phyloP scores from a whole-genome alignment of 64 coral and sea anemone species.

The Cladopsammia gracilis region DNA sequence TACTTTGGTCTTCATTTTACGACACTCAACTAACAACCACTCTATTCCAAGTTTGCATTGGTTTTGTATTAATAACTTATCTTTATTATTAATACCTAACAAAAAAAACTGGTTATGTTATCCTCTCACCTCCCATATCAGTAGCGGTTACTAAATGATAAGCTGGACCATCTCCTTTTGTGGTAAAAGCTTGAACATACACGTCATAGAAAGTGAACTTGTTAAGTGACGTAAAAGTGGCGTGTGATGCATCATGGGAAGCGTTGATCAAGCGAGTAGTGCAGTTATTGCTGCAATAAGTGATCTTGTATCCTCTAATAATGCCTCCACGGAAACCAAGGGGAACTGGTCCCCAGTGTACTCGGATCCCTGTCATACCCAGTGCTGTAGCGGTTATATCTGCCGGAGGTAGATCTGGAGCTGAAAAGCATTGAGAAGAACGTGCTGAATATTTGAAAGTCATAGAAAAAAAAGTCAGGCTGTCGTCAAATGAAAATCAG shows the following conservation, averaged over 20 bases:
- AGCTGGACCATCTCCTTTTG: constrained; percentile 71
- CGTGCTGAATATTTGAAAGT: neutral
- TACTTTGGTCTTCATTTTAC: too few species aligned
- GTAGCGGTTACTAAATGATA: neutral
- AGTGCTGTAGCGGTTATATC: neutral
- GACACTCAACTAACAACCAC: too few species aligned
- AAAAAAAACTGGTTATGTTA: too few species aligned
- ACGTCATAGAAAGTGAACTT: constrained; percentile 62
- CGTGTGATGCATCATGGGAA: neutral
- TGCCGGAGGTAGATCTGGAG: constrained; percentile 38
- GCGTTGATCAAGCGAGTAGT: neutral
- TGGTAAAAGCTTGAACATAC: constrained; percentile 57
- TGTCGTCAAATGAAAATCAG: too few species aligned
- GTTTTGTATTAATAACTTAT: too few species aligned
- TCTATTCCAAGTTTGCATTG: too few species aligned
- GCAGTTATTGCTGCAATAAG: constrained; percentile 41
- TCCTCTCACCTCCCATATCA: constrained; percentile 9
- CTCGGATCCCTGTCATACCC: constrained; percentile 9
- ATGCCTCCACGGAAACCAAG: constrained; percentile 37
- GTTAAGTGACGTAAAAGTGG: constrained; percentile 7
- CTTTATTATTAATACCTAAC: too few species aligned
- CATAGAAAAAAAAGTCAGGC: too few species aligned
- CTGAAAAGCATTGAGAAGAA: neutral
- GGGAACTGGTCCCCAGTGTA: constrained; percentile 56
- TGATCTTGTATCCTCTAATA: constrained; percentile 63